These are phyloP conservation scores for Glomeris maerens DNA, from an alignment of 1,140 invertebrate genomes.

Conservation along the genomic window DNA sequence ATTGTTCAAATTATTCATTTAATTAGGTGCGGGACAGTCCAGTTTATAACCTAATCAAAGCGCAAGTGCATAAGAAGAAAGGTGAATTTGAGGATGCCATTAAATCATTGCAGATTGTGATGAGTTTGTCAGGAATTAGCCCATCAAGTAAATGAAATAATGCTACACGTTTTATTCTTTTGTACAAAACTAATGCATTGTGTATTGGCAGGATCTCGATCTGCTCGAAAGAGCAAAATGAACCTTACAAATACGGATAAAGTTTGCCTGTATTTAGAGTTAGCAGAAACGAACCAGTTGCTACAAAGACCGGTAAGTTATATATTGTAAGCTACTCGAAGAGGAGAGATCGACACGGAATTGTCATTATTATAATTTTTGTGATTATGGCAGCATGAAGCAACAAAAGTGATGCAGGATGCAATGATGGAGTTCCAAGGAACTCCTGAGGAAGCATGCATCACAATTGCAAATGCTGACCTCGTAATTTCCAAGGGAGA, in stretches of 20 bases:
- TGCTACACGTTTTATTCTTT: background rate
- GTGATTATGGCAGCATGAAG: slow-evolving; percentile 45
- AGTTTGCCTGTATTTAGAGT: slow-evolving; percentile 71
- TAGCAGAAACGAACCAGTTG: slow-evolving; percentile 59
- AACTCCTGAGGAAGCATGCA: slow-evolving; percentile 65
- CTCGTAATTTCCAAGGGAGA: slow-evolving; percentile 64
- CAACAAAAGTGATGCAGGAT: slow-evolving; percentile 62
- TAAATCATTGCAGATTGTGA: slow-evolving; percentile 53
- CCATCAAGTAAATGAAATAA: background rate
- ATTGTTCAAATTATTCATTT: background rate
- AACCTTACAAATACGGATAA: slow-evolving; percentile 57
- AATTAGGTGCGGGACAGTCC: slow-evolving; percentile 62
- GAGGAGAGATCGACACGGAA: too few relatives aligned
- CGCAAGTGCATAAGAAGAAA: slow-evolving; percentile 61
- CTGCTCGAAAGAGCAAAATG: slow-evolving; percentile 18
- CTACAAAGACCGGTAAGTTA: slow-evolving; percentile 45
- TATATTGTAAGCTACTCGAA: too few relatives aligned
- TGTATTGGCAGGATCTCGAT: slow-evolving; percentile 14
- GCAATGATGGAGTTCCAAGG: slow-evolving; percentile 59
- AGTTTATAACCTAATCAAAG: slow-evolving; percentile 72
- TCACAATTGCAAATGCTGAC: slow-evolving; percentile 71
- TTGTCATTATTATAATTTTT: background rate
- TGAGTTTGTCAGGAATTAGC: slow-evolving; percentile 35
- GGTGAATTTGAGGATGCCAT: slow-evolving; percentile 57
- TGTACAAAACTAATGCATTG: background rate